Base-by-base conservation (phyloP, 2,113 vertebrate genomes). In the Lepus timidus region DNA sequence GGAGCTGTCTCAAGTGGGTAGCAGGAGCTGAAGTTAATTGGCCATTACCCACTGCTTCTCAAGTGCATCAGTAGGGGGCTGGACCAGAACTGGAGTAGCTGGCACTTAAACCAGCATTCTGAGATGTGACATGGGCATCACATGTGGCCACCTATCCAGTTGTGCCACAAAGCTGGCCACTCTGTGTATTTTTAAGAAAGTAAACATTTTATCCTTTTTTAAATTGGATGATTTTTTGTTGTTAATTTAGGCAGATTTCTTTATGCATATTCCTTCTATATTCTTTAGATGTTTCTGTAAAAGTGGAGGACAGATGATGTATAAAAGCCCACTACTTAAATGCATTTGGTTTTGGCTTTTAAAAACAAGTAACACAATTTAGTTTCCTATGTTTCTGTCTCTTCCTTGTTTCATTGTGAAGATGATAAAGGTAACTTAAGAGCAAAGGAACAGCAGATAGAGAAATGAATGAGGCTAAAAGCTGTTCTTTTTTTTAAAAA, bases 231-330 rank as follows among this genome's bases (percentile, higher is more conserved):
- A 23, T 52, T 31, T 82, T 84, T 74, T 70, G 11, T 61, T 39
- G 6, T 33, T 92, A 94, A 88, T 85, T 94, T 74, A 68, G 33
- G 6, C 52, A 76, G n/a, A 75, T 94, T 85, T 95, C 51, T 84
- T 91, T 84, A n/a, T 88, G 44, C 14, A 58, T 89, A 14, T 39
- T 8, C 11, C 29, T 90, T 6, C 23, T 2, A 71, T 2, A 90
- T 79, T 88, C 61, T 68, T 96, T 87, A 93, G 61, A 81, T 61
- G 31, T 49, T 94, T 74, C 9, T 61, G 7, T 94, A 67, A 80
- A 93, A 83, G 33, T 71, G 6, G 49, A 90, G 74, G 82, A 44
- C 22, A 58, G 3, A 33, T 86, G 22, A 80, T 71, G 78, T 94
- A 71, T 13, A 52, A 88, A 82, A 78, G 5, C 6, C 88, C 13